Percentiles rank a stretch among this genome's conserved stretches.
These are phyloP conservation scores for Megastigmus dorsalis DNA, from an alignment of 2,888 invertebrate genomes.

Conservation along the genomic window DNA sequence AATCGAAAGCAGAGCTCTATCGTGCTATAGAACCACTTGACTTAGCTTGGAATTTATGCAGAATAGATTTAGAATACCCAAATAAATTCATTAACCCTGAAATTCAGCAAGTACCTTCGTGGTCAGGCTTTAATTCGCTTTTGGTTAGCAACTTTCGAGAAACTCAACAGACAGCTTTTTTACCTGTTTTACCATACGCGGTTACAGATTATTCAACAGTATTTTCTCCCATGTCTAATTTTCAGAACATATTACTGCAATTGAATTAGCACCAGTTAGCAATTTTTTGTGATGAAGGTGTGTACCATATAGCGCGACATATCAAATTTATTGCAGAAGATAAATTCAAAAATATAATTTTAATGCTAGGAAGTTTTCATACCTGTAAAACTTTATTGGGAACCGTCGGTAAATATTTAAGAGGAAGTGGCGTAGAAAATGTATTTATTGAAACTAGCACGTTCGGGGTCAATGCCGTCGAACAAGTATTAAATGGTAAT, in stretches of 20 bases:
- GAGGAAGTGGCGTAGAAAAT: conserved; percentile 41
- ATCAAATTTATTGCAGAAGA: conserved; percentile 13
- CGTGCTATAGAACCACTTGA: not conserved
- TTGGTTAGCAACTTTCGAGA: not conserved
- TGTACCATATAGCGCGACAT: conserved; percentile 34
- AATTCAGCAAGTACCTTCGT: not conserved
- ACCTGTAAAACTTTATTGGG: conserved; percentile 13
- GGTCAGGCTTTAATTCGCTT: not conserved
- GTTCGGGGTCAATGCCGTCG: conserved; percentile 7
- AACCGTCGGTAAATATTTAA: conserved; percentile 47
- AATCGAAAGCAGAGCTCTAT: not conserved
- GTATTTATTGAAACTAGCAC: conserved; percentile 33
- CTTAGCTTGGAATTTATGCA: not conserved
- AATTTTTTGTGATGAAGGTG: conserved; percentile 44
- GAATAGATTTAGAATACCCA: not conserved
- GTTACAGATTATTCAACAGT: conserved; percentile 35
- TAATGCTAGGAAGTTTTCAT: conserved; percentile 47
- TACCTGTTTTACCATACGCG: conserved; percentile 20
- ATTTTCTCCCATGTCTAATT: conserved; percentile 31
- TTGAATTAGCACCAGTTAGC: conserved; percentile 23
- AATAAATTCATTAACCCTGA: not conserved
- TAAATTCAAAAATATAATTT: conserved; percentile 33
- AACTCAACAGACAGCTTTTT: not conserved
- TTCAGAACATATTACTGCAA: not conserved
- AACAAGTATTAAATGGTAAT: conserved; percentile 32